Evolutionary conservation across 1,140 invertebrate genomes (phyloP).

Genomic region (Saccostrea glomerata): DNA sequence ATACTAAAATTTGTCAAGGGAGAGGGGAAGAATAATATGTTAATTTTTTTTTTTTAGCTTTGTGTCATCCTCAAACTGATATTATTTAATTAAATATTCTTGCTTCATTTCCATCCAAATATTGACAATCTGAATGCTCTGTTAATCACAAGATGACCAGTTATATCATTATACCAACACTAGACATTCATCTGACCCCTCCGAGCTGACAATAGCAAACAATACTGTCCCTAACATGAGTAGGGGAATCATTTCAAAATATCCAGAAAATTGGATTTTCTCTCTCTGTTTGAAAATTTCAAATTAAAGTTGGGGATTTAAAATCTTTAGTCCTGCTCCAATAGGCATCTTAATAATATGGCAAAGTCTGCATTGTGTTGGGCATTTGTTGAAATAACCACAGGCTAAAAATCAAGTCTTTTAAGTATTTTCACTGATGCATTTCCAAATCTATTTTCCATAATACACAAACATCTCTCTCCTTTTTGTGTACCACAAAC

Average conservation of each 20-base stretch:
- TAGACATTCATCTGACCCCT: background rate
- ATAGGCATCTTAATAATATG: slow-evolving; percentile 15
- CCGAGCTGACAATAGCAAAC: background rate
- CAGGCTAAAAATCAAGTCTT: slow-evolving; percentile 19
- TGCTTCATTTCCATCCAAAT: background rate
- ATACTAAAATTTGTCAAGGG: too few species aligned
- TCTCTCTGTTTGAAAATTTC: slow-evolving; percentile 7
- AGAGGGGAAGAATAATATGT: too few species aligned
- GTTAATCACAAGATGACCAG: background rate
- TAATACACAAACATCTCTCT: slow-evolving; percentile 10
- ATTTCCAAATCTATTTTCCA: slow-evolving; percentile 22
- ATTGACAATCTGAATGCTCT: background rate
- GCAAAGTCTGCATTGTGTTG: slow-evolving; percentile 20
- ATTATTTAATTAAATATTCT: background rate
- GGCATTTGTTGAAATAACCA: slow-evolving; percentile 28
- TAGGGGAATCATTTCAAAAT: slow-evolving; percentile 24
- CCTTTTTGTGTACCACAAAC: background rate
- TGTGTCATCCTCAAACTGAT: background rate
- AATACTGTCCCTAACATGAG: background rate
- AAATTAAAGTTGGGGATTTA: slow-evolving; percentile 18
- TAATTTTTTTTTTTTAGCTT: background rate
- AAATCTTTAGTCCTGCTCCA: slow-evolving; percentile 28
- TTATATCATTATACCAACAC: background rate
- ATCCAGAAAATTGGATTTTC: slow-evolving; percentile 27
- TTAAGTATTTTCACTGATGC: slow-evolving; percentile 29